Conservation (phyloP, 2,888 invertebrate species). For the Teleiodes luculella region DNA sequence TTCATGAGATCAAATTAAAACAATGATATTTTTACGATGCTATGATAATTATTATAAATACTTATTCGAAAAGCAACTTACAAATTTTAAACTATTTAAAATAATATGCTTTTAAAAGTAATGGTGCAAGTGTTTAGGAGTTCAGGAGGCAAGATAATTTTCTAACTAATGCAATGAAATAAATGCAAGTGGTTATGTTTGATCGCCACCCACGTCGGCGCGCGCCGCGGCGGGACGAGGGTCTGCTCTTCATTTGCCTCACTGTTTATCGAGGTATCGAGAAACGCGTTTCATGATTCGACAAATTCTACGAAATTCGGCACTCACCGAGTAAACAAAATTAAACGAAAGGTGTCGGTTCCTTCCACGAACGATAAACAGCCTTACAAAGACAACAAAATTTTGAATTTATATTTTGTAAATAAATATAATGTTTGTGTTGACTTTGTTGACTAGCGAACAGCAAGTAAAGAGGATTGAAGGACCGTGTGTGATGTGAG, state of each 20-base stretch:
- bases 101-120: no score
- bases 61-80: no score
- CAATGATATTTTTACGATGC: no score
- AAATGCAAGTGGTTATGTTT: background rate
- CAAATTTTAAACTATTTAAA: no score
- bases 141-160: no score
- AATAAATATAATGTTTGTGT: no score
- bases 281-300: background rate
- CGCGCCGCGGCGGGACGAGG: background rate
- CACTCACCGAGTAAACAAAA: constrained; percentile 1
- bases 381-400: background rate
- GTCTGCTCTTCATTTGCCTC: background rate
- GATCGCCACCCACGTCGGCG: constrained; percentile 1
- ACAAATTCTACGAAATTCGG: constrained; percentile 8
- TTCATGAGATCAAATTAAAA: no score
- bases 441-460: no score
- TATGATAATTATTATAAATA: no score
- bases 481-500: background rate
- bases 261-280: constrained; percentile 3
- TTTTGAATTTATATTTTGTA: background rate
- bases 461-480: background rate
- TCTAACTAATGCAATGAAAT: background rate
- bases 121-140: background rate
- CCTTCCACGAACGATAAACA: constrained; percentile 4
- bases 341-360: background rate